Base-by-base conservation (phyloP, 2,888 invertebrate species). In the Strigamia crassipes region DNA sequence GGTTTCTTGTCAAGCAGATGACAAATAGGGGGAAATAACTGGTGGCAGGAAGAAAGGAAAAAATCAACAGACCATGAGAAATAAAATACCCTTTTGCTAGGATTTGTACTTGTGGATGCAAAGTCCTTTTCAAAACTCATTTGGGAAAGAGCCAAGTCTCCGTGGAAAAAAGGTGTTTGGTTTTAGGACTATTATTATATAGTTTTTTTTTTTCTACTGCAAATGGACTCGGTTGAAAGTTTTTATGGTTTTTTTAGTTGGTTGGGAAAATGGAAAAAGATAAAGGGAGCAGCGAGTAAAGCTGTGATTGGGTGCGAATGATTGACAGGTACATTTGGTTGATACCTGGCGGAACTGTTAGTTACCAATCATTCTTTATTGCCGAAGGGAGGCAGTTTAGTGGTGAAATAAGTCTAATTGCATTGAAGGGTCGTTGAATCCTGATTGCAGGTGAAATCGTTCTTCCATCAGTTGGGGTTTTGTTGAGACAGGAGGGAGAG, bases 91-190 rank as follows among this genome's bases (percentile, higher is more conserved):
- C 73, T 27, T 73, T 73, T 73, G 73, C 73, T 73, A 27, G 73
- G 73, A 31, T 73, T 73, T 73, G 73, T 73, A 73, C 73, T 31
- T 15, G 23, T 73, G 73, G 73, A 73, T 73, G 73, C 73, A 73
- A 73, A 73, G 73, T 73, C 31, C 73, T 73, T 73, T 73, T 73
- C 73, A 73, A 73, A 73, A 73, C 73, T 73, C 73, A 73, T 73
- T 73, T 73, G 73, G 73, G 73, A 73, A 73, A 73, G 73, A 73
- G 73, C 73, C 73, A 73, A 73, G 73, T 73, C 73, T 23, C 73
- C 73, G 73, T 73, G 73, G 56, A 56, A 73, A 73, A 73, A 73
- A 73, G 73, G 73, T 73, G 73, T 73, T 73, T 73, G 73, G 73
- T 73, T 73, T 73, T 73, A 73, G 18, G 73, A 73, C 73, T 73